Base-by-base conservation (phyloP, 2,113 vertebrate genomes). In the Microtus ochrogaster region DNA sequence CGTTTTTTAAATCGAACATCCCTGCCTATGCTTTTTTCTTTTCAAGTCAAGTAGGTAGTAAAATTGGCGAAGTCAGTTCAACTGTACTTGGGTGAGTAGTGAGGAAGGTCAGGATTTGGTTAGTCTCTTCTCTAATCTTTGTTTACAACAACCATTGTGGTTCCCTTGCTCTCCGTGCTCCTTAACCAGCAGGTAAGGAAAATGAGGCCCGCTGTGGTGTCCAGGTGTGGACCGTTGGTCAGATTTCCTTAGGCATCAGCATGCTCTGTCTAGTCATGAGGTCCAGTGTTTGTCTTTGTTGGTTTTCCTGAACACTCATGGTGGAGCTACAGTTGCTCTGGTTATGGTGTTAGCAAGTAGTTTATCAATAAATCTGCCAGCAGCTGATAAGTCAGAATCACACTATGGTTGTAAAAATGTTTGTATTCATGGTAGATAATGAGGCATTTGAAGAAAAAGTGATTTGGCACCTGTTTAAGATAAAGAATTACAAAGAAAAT, bases 41-140 rank as follows among this genome's bases (percentile, higher is more conserved):
- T 21, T 14, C 49, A 44, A 16, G 49, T 5, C 13, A 84, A 83
- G 49, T 22, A 73, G 49, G 78, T 49, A 87, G 78, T 87, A 19
- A 96, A 89, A 66, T 55, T 55, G 79, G 39, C 83, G 68, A 89
- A 92, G 65, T 85, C 33, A 79, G 19, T 72, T 87, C 83, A 76
- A 41, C 77, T 83, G 36, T 21, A 65, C 70, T 65, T 19, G 17
- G 41, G n/a, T 1, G 2, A n/a, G n/a, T 52, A 26, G 47, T 74
- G 84, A 10, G 28, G 44, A 47, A 72, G 36, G 10, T 26, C 65
- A 49, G 49, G 68, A 28, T 96, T 87, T 83, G 82, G 85, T 93
- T 83, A 49, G 89, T 84, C 7, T 82, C 3, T 65, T 78, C 92
- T 89, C 92, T 63, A 58, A 93, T 95, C 90, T 94, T 76, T 77